Percentiles rank a stretch among this genome's conserved stretches.
phyloP scores from a whole-genome alignment of 2,797 vertebrate genomes.

The Micromesistius poutassou region DNA sequence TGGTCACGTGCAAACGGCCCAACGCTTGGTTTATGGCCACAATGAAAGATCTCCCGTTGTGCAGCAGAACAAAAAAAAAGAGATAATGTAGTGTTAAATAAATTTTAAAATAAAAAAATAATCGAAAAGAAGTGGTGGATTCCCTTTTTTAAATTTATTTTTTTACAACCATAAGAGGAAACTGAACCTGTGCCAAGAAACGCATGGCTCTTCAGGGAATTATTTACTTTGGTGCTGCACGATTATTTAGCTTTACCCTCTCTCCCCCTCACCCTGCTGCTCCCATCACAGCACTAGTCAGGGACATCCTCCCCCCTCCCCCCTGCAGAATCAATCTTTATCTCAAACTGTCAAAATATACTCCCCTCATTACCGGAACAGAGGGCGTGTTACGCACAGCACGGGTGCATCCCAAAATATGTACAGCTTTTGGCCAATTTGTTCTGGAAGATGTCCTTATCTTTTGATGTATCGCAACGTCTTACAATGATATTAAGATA shows the following conservation, averaged over 20 bases:
- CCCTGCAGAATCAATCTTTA: conserved; percentile 20
- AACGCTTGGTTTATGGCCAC: not conserved
- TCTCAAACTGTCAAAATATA: conserved; percentile 24
- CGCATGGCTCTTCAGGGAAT: conserved; percentile 27
- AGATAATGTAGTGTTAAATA: conserved; percentile 12
- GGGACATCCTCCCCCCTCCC: conserved; percentile 11
- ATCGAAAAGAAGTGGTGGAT: conserved; percentile 24
- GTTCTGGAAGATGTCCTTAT: not conserved
- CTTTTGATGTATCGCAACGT: not conserved
- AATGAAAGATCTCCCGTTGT: conserved; percentile 47
- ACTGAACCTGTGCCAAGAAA: conserved; percentile 33
- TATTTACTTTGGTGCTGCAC: conserved; percentile 19
- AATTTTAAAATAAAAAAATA: no score
- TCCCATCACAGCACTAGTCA: conserved; percentile 14
- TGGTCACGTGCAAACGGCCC: conserved; percentile 46
- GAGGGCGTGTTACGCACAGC: not conserved
- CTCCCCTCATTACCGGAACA: not conserved
- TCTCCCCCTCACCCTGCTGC: conserved; percentile 10
- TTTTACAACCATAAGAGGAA: conserved; percentile 20
- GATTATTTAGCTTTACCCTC: conserved; percentile 38
- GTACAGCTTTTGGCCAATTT: not conserved
- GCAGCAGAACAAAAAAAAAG: conserved; percentile 16
- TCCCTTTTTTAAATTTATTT: conserved; percentile 15
- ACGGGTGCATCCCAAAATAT: not conserved
- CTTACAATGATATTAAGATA: not conserved